Base-by-base conservation (phyloP, 1,140 invertebrate species). In the Meloidogyne hapla region DNA sequence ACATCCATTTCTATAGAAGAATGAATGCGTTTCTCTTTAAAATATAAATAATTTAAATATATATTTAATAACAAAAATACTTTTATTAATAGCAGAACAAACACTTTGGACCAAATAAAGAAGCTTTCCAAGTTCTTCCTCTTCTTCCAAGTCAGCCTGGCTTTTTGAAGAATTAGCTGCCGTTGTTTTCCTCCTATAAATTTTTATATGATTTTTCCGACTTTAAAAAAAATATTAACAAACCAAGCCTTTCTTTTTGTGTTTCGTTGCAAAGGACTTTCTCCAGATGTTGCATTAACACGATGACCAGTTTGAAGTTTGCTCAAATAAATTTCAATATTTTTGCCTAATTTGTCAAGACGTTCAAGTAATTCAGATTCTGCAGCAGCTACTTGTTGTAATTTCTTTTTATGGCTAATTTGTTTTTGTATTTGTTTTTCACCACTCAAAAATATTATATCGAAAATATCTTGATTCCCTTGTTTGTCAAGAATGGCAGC, bases 311-410 rank as follows among this genome's bases (percentile, higher is more conserved):
- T 76, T 33, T 74, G 40, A 0, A 76, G 5, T 45, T 76, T 91
- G 83, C 91, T 92, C 33, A 93, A 91, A 87, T 96, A 96, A 0
- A 92, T 94, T 86, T 95, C 93, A 38, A 96, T 94, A 88, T 93
- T 94, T 62, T 91, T 90, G 84, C 92, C 93, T 93, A 96, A 95
- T 86, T 92, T 93, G 26, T 91, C 90, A 0, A 96, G 89, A 56
- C 89, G 64, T 78, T 76, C 40, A 63, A 83, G 38, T 9, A 76
- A 21, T 71, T 42, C 69, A 0, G 69, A 64, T 9, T 48, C 38
- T n/a, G 69, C 18, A n/a, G 18, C 18, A 21, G n/a, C 6, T 56
- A 56, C n/a, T 56, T 56, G 18, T 21, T 56, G 18, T 21, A 67
- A 33, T 33, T 67, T 42, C 3, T n/a, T 42, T 42, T 25, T 67